Evolutionary conservation across 2,113 vertebrate genomes (phyloP).

Genomic region (Panthera uncia): DNA sequence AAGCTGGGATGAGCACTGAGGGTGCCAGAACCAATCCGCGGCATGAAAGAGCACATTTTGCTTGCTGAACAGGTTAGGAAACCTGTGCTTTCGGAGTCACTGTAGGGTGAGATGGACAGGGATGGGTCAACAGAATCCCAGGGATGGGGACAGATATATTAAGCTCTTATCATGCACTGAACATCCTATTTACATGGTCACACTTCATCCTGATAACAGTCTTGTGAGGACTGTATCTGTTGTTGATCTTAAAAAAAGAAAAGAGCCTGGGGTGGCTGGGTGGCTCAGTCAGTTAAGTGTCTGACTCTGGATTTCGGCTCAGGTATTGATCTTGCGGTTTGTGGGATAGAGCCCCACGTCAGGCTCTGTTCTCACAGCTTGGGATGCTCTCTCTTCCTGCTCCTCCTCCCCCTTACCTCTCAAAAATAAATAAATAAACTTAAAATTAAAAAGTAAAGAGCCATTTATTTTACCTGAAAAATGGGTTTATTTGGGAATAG

Average conservation of each 20-base stretch:
- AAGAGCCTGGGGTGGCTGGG: too few relatives aligned
- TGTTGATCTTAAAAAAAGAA: not conserved
- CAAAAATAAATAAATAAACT: too few relatives aligned
- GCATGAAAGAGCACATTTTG: not conserved
- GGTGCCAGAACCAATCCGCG: not conserved
- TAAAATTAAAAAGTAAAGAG: not conserved
- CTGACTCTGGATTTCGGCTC: too few relatives aligned
- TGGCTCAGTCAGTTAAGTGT: too few relatives aligned
- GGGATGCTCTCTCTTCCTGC: too few relatives aligned
- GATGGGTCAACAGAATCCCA: not conserved
- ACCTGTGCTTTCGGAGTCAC: not conserved
- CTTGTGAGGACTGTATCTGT: not conserved
- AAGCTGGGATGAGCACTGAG: not conserved
- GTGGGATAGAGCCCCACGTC: too few relatives aligned
- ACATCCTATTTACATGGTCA: not conserved
- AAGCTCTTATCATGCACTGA: not conserved
- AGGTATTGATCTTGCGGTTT: too few relatives aligned
- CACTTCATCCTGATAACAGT: too few relatives aligned
- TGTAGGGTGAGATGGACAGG: too few relatives aligned
- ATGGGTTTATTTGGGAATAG: not conserved
- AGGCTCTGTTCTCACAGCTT: too few relatives aligned
- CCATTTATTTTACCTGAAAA: not conserved
- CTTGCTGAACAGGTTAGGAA: not conserved
- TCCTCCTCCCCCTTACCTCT: too few relatives aligned
- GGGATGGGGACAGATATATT: not conserved